phyloP scores from a whole-genome alignment of 2,888 invertebrate species.

The Anticlea derivata region DNA sequence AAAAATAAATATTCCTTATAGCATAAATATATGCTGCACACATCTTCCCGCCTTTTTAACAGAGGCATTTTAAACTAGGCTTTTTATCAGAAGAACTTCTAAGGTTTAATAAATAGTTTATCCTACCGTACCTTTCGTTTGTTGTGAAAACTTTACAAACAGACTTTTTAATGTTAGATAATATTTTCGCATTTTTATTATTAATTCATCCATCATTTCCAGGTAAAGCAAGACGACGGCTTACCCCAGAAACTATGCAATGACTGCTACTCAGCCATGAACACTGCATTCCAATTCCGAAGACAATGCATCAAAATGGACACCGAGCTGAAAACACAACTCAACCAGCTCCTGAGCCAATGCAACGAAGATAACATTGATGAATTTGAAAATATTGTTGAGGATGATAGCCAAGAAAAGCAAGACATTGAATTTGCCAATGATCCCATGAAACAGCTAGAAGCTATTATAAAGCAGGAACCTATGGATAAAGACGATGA shows the following conservation, averaged over 20 bases:
- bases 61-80: too few relatives aligned
- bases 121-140: too few relatives aligned
- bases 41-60: too few relatives aligned
- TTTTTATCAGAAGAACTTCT: too few relatives aligned
- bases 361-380: conserved; percentile 41
- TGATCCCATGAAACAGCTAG: conserved; percentile 68
- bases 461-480: conserved; percentile 69
- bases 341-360: conserved; percentile 52
- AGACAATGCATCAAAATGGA: conserved; percentile 77
- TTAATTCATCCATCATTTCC: conserved; percentile 40
- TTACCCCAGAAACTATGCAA: conserved; percentile 72
- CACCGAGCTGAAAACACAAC: conserved; percentile 64
- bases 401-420: conserved; percentile 19
- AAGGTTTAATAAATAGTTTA: too few relatives aligned
- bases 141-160: too few relatives aligned
- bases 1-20: too few relatives aligned
- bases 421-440: conserved; percentile 55
- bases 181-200: too few relatives aligned
- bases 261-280: conserved; percentile 64
- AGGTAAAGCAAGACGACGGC: conserved; percentile 70
- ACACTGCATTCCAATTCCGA: conserved; percentile 70
- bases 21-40: too few relatives aligned
- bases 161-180: too few relatives aligned
- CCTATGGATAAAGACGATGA: conserved; percentile 76
- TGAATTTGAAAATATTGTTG: conserved; percentile 34